Conservation (phyloP, 2,113 vertebrate genomes). For the Rhodinocichla rosea region DNA sequence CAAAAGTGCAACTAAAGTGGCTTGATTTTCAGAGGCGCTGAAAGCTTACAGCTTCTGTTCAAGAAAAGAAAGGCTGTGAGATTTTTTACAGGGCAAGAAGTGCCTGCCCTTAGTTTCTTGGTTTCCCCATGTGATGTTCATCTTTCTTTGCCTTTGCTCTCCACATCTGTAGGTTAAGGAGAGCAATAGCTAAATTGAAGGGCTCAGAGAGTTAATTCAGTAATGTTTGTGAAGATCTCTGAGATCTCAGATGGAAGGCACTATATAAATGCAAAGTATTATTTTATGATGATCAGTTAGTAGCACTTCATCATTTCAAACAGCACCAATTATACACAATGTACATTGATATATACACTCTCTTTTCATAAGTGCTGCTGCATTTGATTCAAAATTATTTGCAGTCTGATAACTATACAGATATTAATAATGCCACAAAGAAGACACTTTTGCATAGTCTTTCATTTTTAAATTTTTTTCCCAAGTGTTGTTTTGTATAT, state of each 20-base stretch:
- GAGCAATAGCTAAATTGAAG: not conserved
- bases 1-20: conserved; percentile 14
- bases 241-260: conserved; percentile 31
- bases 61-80: not conserved
- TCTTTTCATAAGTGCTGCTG: conserved; percentile 39
- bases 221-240: conserved; percentile 3
- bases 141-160: not conserved
- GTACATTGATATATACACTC: conserved; percentile 35
- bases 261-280: conserved; percentile 57
- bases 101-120: not conserved
- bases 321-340: conserved; percentile 49
- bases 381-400: conserved; percentile 39
- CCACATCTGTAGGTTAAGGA: not conserved
- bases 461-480: not conserved
- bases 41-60: conserved; percentile 23
- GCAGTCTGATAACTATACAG: not conserved
- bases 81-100: not conserved
- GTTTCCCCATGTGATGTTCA: not conserved
- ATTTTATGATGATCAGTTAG: conserved; percentile 60
- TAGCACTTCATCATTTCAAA: conserved; percentile 57
- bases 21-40: conserved; percentile 20
- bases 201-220: conserved; percentile 1
- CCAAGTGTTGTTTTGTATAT: not conserved
- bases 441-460: not conserved
- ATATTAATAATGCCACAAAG: conserved; percentile 14